phyloP scores from a whole-genome alignment of 2,797 vertebrate genomes.

The Threskiornis aethiopicus region DNA sequence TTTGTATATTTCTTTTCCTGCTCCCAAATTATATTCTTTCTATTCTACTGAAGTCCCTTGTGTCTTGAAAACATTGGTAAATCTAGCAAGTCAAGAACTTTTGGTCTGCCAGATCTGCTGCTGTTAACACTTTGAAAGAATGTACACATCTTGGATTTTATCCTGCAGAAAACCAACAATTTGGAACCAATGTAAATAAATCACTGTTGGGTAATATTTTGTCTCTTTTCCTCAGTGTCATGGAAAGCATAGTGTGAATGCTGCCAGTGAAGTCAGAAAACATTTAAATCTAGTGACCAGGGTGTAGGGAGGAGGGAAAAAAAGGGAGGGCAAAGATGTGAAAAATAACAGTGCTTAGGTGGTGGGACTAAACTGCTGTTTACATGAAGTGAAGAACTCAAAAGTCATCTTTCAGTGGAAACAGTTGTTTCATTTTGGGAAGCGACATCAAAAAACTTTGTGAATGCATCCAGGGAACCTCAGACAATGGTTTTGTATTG shows the following conservation, averaged over 20 bases:
- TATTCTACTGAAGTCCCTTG: not conserved
- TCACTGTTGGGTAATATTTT: not conserved
- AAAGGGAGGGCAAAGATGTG: not conserved
- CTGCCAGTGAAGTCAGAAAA: not conserved
- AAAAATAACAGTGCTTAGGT: not conserved
- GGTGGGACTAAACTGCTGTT: not conserved
- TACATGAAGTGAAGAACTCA: not conserved
- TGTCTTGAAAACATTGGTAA: not conserved
- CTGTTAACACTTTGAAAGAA: not conserved
- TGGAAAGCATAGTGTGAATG: not conserved
- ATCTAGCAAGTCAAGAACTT: not conserved
- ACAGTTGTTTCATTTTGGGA: not conserved
- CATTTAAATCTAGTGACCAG: not conserved
- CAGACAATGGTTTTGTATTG: not conserved
- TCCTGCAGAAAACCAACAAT: not conserved
- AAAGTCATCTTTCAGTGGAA: not conserved
- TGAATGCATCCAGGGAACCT: not conserved
- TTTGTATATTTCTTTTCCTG: not conserved
- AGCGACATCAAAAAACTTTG: not conserved
- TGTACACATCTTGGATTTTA: not conserved
- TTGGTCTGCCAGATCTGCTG: not conserved
- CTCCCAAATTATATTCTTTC: not conserved
- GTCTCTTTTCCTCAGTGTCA: not conserved
- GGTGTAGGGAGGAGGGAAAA: not conserved
- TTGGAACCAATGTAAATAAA: not conserved